Evolutionary conservation across 2,888 invertebrate genomes (phyloP).

Genomic region (Spisula subtruncata): DNA sequence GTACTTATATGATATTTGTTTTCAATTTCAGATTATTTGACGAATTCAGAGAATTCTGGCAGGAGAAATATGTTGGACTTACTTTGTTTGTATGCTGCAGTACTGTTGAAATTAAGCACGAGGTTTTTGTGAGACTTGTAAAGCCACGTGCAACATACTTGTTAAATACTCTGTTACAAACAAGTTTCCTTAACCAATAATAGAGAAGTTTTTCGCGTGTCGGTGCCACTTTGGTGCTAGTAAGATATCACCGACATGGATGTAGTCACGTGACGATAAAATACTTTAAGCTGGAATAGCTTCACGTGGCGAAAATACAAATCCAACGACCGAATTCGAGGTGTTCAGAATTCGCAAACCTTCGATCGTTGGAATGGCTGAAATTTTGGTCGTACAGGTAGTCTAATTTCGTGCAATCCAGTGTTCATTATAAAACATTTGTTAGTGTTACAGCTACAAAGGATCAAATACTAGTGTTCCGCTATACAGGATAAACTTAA

Average conservation of each 20-base stretch:
- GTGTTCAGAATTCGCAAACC: too few relatives aligned
- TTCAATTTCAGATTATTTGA: not conserved
- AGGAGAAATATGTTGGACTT: not conserved
- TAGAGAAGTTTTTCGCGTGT: not conserved
- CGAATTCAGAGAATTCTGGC: not conserved
- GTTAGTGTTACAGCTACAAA: too few relatives aligned
- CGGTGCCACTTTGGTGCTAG: constrained; percentile 23
- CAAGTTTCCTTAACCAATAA: not conserved
- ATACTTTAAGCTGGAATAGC: not conserved
- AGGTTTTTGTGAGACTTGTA: not conserved
- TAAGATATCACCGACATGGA: constrained; percentile 2
- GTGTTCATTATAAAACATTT: too few relatives aligned
- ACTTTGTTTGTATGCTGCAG: not conserved
- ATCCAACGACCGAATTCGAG: too few relatives aligned
- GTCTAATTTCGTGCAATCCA: too few relatives aligned
- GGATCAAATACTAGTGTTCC: too few relatives aligned
- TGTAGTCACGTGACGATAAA: constrained; percentile 10
- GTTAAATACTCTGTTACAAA: not conserved
- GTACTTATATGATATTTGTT: too few relatives aligned
- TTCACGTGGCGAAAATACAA: too few relatives aligned
- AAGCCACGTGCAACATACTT: not conserved
- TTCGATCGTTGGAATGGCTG: too few relatives aligned
- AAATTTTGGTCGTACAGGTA: too few relatives aligned
- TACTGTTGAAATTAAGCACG: not conserved
- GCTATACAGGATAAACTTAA: too few relatives aligned